phyloP scores from a whole-genome alignment of 2,888 invertebrate species.

The Noctua fimbriata region DNA sequence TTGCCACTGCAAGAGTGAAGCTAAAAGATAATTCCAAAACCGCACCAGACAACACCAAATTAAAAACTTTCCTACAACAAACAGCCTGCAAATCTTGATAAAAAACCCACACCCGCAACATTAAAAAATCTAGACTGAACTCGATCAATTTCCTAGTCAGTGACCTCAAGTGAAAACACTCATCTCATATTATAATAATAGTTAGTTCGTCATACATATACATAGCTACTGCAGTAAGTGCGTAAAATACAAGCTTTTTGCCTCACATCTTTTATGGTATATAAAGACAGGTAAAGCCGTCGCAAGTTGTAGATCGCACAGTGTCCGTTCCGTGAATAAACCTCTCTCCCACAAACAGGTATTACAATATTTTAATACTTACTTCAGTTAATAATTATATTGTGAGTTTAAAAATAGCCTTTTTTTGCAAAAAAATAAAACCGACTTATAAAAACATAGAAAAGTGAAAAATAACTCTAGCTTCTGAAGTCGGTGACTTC shows the following conservation, averaged over 20 bases:
- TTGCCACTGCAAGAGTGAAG: background rate
- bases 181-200: slow-evolving; percentile 34
- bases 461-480: too few relatives aligned
- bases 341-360: slow-evolving; percentile 32
- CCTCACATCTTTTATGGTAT: slow-evolving; percentile 41
- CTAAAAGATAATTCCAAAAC: background rate
- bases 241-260: slow-evolving; percentile 37
- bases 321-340: slow-evolving; percentile 35
- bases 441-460: too few relatives aligned
- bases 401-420: too few relatives aligned
- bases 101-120: background rate
- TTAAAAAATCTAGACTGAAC: background rate
- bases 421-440: too few relatives aligned
- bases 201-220: slow-evolving; percentile 9
- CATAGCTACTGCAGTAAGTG: background rate
- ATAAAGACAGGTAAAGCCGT: slow-evolving; percentile 38
- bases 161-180: slow-evolving; percentile 48
- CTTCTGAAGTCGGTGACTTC: too few relatives aligned
- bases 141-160: slow-evolving; percentile 24
- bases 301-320: slow-evolving; percentile 21
- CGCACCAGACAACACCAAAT: background rate
- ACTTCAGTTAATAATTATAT: background rate
- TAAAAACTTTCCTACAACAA: slow-evolving; percentile 1
- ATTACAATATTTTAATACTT: slow-evolving; percentile 8
- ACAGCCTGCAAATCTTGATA: background rate